phyloP scores from a whole-genome alignment of 2,888 invertebrate genomes.

The Agrilus cyanescens region DNA sequence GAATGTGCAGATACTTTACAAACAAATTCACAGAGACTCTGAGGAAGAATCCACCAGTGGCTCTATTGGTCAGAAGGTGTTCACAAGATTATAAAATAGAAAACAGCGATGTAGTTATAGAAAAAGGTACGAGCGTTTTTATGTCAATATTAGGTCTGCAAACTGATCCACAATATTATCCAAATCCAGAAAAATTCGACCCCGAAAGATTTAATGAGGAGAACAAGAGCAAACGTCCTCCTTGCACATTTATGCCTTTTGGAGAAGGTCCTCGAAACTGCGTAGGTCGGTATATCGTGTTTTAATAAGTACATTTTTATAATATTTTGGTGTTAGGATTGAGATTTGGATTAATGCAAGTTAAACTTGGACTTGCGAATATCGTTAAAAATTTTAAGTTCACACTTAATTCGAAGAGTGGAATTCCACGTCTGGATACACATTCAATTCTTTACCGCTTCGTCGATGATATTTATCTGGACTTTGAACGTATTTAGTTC shows the following conservation, averaged over 20 bases:
- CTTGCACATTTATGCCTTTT: constrained; percentile 5
- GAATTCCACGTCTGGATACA: no score
- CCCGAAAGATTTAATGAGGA: constrained; percentile 1
- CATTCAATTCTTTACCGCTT: no score
- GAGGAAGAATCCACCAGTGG: constrained; percentile 25
- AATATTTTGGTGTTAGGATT: constrained; percentile 1
- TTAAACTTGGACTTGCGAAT: constrained; percentile 3
- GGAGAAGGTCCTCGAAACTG: constrained; percentile 7
- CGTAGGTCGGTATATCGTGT: constrained; percentile 1
- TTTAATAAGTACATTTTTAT: not conserved
- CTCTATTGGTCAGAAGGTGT: constrained; percentile 13
- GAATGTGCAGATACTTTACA: no score
- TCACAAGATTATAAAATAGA: constrained; percentile 16
- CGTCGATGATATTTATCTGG: no score
- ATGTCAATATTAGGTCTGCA: constrained; percentile 14
- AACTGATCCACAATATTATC: constrained; percentile 8
- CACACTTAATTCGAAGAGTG: not conserved
- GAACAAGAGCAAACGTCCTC: not conserved
- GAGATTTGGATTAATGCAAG: constrained; percentile 6
- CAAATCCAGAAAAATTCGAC: no score
- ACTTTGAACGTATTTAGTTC: no score
- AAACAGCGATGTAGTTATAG: constrained; percentile 11
- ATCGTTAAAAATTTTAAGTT: constrained; percentile 3
- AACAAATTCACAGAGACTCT: constrained; percentile 23
- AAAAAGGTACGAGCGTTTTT: constrained; percentile 20